phyloP scores from a whole-genome alignment of 2,797 vertebrate genomes.

The Hipposideros larvatus region DNA sequence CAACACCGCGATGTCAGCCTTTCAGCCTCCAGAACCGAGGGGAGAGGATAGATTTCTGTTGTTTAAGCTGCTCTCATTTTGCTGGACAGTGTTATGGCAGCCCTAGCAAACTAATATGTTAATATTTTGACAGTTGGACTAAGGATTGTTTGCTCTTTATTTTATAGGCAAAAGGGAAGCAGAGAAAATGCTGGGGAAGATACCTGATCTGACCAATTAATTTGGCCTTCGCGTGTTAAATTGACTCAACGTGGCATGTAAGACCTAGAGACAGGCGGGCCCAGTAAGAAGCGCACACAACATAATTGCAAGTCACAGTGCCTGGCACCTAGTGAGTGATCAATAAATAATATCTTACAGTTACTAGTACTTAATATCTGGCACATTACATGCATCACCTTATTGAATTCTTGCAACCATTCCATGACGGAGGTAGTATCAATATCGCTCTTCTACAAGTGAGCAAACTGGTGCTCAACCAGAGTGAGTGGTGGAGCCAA shows the following conservation, averaged over 20 bases:
- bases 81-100: background rate
- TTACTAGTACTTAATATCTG: background rate
- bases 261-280: background rate
- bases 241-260: background rate
- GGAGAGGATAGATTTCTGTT: background rate
- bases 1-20: background rate
- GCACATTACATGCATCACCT: background rate
- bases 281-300: background rate
- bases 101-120: background rate
- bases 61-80: background rate
- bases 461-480: background rate
- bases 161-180: background rate
- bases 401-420: background rate
- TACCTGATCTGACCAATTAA: background rate
- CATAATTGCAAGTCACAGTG: background rate
- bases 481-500: background rate
- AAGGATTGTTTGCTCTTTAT: background rate
- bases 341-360: background rate
- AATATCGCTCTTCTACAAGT: background rate
- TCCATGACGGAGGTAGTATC: background rate
- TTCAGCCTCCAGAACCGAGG: background rate
- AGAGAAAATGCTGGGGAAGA: background rate
- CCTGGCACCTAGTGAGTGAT: background rate
- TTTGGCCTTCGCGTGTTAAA: background rate
- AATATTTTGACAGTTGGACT: background rate